Percentiles rank a stretch among this genome's conserved stretches.
phyloP scores from a whole-genome alignment of 1,140 invertebrate genomes.

The Drosophila albomicans region DNA sequence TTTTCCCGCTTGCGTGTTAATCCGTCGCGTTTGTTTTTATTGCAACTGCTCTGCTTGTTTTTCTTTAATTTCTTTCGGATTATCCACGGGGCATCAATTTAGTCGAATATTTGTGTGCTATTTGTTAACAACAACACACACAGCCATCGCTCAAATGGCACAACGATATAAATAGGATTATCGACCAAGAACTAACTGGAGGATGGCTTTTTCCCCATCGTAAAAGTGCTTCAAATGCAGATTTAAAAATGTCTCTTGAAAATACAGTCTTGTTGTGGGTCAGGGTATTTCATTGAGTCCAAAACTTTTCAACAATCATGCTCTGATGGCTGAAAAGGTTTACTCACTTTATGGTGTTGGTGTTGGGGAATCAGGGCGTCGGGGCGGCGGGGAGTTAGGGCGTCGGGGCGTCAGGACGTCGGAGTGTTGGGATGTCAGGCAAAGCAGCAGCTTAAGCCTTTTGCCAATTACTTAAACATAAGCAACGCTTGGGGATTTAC shows the following conservation, averaged over 20 bases:
- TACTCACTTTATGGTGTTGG: constrained; percentile 10
- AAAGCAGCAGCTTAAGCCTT: constrained; percentile 64
- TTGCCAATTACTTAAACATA: constrained; percentile 81
- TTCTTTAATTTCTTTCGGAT: constrained; percentile 67
- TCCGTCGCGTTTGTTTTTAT: constrained; percentile 38
- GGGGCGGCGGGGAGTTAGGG: neutral
- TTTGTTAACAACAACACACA: neutral
- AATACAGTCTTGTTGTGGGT: neutral
- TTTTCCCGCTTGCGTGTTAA: constrained; percentile 19
- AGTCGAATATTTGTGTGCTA: constrained; percentile 50
- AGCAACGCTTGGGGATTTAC: constrained; percentile 69
- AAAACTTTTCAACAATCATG: constrained; percentile 44
- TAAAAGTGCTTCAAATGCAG: constrained; percentile 16
- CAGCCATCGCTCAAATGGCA: neutral
- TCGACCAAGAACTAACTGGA: constrained; percentile 26
- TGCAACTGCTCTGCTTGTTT: constrained; percentile 53
- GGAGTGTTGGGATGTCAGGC: constrained; percentile 11
- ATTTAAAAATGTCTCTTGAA: constrained; percentile 13
- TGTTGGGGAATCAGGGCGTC: neutral
- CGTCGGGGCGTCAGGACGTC: neutral
- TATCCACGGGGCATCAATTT: constrained; percentile 57
- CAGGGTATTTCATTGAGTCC: constrained; percentile 1
- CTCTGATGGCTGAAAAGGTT: constrained; percentile 55
- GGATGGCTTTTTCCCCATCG: neutral
- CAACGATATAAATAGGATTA: constrained; percentile 9